Percentiles rank a stretch among this genome's conserved stretches.
phyloP scores from a whole-genome alignment of 2,888 invertebrate species.

The Tipula confusa region DNA sequence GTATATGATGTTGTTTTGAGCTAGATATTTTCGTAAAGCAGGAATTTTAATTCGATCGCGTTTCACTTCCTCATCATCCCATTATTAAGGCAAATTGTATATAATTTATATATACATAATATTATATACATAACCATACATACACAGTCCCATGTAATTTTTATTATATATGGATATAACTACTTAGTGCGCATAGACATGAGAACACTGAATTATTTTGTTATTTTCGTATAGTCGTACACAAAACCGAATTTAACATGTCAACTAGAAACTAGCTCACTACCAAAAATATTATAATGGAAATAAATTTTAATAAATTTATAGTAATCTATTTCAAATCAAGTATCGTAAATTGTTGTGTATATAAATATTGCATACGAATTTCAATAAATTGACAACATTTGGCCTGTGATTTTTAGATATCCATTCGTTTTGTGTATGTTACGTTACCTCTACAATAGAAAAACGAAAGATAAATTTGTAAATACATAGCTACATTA shows the following conservation, averaged over 20 bases:
- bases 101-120: not conserved
- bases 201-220: not conserved
- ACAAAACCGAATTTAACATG: not conserved
- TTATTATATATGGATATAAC: not conserved
- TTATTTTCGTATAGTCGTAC: not conserved
- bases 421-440: not conserved
- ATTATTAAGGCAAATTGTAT: not conserved
- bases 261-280: not conserved
- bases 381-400: not conserved
- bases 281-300: not conserved
- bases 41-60: not conserved
- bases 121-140: not conserved
- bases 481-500: not conserved
- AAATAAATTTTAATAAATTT: not conserved
- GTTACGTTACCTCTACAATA: not conserved
- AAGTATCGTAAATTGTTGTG: not conserved
- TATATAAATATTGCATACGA: not conserved
- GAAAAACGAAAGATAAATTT: not conserved
- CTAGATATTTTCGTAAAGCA: not conserved
- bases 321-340: not conserved
- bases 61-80: conserved; percentile 12
- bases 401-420: conserved; percentile 25
- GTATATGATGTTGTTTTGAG: not conserved
- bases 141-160: not conserved
- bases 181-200: not conserved